Evolutionary conservation across 2,888 invertebrate species (phyloP).

Genomic region (Oscheius myriophilus): DNA sequence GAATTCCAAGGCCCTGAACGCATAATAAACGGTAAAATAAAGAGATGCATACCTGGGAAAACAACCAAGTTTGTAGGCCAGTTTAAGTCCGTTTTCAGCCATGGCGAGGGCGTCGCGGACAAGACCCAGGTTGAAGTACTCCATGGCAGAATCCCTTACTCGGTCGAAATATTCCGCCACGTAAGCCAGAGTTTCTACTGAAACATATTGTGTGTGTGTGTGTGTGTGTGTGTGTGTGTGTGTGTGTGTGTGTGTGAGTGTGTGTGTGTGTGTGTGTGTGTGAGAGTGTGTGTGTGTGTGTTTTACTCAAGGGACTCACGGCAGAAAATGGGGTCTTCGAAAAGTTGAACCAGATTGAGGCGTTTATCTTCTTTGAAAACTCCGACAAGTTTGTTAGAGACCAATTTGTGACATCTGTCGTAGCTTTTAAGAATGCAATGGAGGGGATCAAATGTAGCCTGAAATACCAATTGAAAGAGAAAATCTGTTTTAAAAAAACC

Average conservation of each 20-base stretch:
- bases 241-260: too few relatives aligned
- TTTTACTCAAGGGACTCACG: too few relatives aligned
- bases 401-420: slow-evolving; percentile 4
- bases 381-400: slow-evolving; percentile 16
- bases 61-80: slow-evolving; percentile 21
- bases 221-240: too few relatives aligned
- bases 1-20: slow-evolving; percentile 13
- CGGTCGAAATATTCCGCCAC: slow-evolving; percentile 24
- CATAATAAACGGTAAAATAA: not conserved
- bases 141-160: slow-evolving; percentile 10
- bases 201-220: too few relatives aligned
- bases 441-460: slow-evolving; percentile 10
- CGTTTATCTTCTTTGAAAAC: slow-evolving; percentile 14
- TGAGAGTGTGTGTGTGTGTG: too few relatives aligned
- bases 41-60: slow-evolving; percentile 4
- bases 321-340: not conserved
- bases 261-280: too few relatives aligned
- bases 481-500: not conserved
- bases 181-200: slow-evolving; percentile 17
- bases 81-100: not conserved
- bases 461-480: not conserved
- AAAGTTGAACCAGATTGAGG: not conserved
- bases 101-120: slow-evolving; percentile 1
- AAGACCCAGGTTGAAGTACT: slow-evolving; percentile 19
- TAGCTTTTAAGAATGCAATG: slow-evolving; percentile 7